Base-by-base conservation (phyloP, 2,797 vertebrate genomes). In the Fundulus diaphanus region DNA sequence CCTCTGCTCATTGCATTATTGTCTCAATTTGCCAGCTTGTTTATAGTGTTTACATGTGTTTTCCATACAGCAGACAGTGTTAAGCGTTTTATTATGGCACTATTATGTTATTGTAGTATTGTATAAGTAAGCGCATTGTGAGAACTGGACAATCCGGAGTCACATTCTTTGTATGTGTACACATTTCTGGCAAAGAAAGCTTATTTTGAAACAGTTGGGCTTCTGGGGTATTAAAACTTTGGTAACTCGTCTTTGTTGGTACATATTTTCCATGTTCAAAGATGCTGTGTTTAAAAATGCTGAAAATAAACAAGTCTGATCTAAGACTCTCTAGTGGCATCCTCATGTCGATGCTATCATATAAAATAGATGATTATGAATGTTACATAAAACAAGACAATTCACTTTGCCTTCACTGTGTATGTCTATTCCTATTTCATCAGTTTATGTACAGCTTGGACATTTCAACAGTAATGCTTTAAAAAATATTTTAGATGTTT, bases 311-410 rank as follows among this genome's bases (percentile, higher is more conserved):
- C 5, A 27, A 2, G 13, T 66, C 12, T 42, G 37, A 42, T 42
- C 6, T 27, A 7, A 66, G 37, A 66, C 63, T 31, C 27, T 40
- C 35, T 20, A 66, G 24, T n/a, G 63, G 37, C 24, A 42, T 42
- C 24, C 12, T 42, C 24, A 15, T 27, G 63, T 27, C 63, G 12
- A 6, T 66, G 12, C 2, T 16, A n/a, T 40, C 63, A 66, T 40
- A 15, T 42, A 66, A 66, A n/a, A 66, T 42, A 27, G 35, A 66
- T 66, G 22, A 42, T n/a, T 66, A 42, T 66, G 63, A 66, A 66
- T 66, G 63, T 42, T 66, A 27, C 37, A 66, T 40, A 42, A 42
- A 66, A 66, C 63, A 66, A 65, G 61, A 65, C 9, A 40, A 65
- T 65, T 65, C 61, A 65, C 61, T 65, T 65, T 24, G 61, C 20